Conservation (phyloP, 2,113 vertebrate species). For the Grantiella picta region DNA sequence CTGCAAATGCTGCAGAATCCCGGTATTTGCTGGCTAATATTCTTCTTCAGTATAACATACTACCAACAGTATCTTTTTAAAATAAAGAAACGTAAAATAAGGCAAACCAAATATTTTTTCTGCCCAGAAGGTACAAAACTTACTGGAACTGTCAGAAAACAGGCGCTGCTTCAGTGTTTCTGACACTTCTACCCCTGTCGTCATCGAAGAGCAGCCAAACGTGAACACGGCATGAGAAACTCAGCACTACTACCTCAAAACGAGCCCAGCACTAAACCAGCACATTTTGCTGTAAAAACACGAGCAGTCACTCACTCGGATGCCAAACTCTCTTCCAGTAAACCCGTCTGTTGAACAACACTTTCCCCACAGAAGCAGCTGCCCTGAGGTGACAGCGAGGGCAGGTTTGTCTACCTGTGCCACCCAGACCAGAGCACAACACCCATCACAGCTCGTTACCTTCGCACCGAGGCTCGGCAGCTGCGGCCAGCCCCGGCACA, state of each 20-base stretch:
- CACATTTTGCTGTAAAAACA: background rate
- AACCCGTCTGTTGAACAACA: accelerated
- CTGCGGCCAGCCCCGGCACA: background rate
- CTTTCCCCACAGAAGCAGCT: background rate
- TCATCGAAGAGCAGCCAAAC: background rate
- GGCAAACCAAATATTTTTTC: background rate
- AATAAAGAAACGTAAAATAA: background rate
- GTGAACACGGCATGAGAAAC: accelerated
- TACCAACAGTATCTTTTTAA: background rate
- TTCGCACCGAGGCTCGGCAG: background rate
- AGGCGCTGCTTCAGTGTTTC: background rate
- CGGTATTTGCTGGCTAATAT: background rate
- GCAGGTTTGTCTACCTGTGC: background rate
- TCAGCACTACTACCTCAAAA: accelerated
- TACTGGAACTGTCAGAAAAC: background rate
- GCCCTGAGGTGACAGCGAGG: background rate
- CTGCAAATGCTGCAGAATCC: background rate
- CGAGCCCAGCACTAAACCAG: accelerated
- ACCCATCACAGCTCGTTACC: background rate
- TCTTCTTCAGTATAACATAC: background rate
- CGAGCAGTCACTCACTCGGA: background rate
- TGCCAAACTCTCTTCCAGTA: background rate
- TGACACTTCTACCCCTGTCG: background rate
- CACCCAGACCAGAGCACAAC: background rate
- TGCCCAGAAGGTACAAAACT: background rate